A percentile compares a stretch with the other conserved stretches of the same genome.
Conservation (phyloP, 2,888 invertebrate genomes). For the Zonitis immaculata region DNA sequence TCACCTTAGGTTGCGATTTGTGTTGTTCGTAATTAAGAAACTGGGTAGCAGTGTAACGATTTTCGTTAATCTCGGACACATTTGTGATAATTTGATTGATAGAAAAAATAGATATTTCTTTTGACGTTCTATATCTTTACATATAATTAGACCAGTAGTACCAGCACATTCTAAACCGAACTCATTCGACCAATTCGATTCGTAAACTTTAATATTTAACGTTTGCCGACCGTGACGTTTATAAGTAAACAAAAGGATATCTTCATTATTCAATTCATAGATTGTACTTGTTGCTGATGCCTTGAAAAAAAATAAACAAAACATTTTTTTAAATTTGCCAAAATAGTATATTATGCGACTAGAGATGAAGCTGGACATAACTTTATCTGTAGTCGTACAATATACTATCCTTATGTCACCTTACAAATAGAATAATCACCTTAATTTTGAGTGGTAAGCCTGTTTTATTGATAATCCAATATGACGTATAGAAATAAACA, state of each 20-base stretch:
- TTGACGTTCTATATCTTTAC: slow-evolving; percentile 65
- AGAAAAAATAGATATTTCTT: slow-evolving; percentile 70
- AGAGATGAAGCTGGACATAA: too few relatives aligned
- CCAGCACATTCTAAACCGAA: slow-evolving; percentile 66
- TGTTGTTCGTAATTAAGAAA: slow-evolving; percentile 71
- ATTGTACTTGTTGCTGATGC: slow-evolving; percentile 59
- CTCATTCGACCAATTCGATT: slow-evolving; percentile 62
- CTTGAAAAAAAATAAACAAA: slow-evolving; percentile 45
- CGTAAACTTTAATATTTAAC: slow-evolving; percentile 56
- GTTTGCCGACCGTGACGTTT: slow-evolving; percentile 53
- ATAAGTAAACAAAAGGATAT: slow-evolving; percentile 67
- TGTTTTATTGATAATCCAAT: slow-evolving; percentile 88
- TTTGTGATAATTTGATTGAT: slow-evolving; percentile 62
- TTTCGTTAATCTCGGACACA: slow-evolving; percentile 70
- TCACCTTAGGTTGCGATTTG: slow-evolving; percentile 51
- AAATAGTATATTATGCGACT: too few relatives aligned
- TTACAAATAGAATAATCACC: slow-evolving; percentile 42
- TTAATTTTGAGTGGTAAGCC: slow-evolving; percentile 76
- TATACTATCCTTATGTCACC: too few relatives aligned
- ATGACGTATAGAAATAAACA: slow-evolving; percentile 70
- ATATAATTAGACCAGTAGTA: slow-evolving; percentile 70
- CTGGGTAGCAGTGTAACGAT: slow-evolving; percentile 75
- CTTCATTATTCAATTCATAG: slow-evolving; percentile 54
- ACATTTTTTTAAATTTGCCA: too few relatives aligned
- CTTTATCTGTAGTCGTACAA: too few relatives aligned